These are phyloP conservation scores for Halocaridina rubra DNA, from an alignment of 2,888 invertebrate species.

Conservation along the genomic window DNA sequence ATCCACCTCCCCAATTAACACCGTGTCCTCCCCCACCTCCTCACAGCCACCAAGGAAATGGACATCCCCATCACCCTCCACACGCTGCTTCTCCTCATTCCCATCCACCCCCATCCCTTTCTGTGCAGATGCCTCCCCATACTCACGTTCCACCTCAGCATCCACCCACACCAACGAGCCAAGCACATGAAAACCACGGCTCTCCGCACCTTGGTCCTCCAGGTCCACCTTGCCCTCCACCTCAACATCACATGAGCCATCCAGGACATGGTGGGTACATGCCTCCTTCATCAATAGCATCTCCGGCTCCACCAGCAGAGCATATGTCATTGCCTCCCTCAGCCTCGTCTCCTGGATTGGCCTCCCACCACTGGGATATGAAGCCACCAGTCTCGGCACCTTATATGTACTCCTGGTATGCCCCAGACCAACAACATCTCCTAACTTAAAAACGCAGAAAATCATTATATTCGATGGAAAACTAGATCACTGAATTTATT, in stretches of 20 bases:
- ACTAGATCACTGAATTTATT: neutral
- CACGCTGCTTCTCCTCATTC: constrained; percentile 44
- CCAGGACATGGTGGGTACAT: constrained; percentile 51
- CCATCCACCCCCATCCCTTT: constrained; percentile 23
- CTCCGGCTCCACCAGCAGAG: constrained; percentile 34
- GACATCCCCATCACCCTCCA: constrained; percentile 41
- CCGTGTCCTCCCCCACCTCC: constrained; percentile 35
- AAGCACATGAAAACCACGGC: constrained; percentile 26
- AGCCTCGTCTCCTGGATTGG: constrained; percentile 47
- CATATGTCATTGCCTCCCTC: constrained; percentile 44
- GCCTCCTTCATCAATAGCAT: constrained; percentile 45
- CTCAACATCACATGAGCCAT: constrained; percentile 48
- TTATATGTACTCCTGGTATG: constrained; percentile 63
- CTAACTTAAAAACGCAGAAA: constrained; percentile 60
- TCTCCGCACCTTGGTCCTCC: constrained; percentile 30
- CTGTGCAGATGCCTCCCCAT: constrained; percentile 25
- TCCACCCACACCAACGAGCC: constrained; percentile 47
- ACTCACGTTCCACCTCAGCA: constrained; percentile 33
- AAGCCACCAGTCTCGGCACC: constrained; percentile 53
- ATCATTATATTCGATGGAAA: neutral
- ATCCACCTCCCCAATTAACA: constrained; percentile 40
- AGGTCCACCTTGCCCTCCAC: constrained; percentile 29
- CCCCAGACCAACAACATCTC: constrained; percentile 54
- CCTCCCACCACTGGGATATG: constrained; percentile 56
- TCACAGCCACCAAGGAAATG: constrained; percentile 18